Base-by-base conservation (phyloP, 2,888 invertebrate genomes). In the Cephus nigrinus region DNA sequence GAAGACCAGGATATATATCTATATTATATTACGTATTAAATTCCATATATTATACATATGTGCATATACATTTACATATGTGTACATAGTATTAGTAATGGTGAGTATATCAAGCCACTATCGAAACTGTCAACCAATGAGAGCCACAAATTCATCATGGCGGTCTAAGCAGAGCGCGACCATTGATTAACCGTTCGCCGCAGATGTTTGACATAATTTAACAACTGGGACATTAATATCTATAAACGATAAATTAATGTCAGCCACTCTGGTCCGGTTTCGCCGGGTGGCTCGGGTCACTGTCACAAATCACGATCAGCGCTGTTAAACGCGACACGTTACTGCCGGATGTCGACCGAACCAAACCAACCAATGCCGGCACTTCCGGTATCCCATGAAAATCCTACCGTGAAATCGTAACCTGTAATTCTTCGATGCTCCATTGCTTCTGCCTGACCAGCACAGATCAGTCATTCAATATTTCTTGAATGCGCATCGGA, bases 251-350 rank as follows among this genome's bases (percentile, higher is more conserved):
- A 82, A 80, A 83, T 83, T 80, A 79, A 80, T 76, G 77, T 79
- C 78, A 75, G 81, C 55, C 55, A 80, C 81, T 82, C 81, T 80
- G 79, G 82, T 75, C 77, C 76, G 75, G 78, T 69, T 76, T 75
- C 77, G 34, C 74, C 75, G 78, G 76, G 55, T 31, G 74, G 74
- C 72, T 73, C 75, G 34, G 31, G 71, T 34, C 76, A 78, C 80
- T 82, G 82, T 82, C 83, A 81, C 82, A 83, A 80, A 82, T 83
- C 82, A 83, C 82, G 82, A 83, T 83, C 83, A 83, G 79, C 79
- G 76, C 82, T 80, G 80, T 82, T 82, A 82, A 83, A 77, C 78
- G 79, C 78, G 80, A 82, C 83, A 79, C 81, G 81, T 80, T 81
- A 83, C 83, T 81, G 79, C 82, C 79, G 79, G 79, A 79, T 80